phyloP scores from a whole-genome alignment of 2,797 vertebrate species.

The Knipowitschia caucasica region DNA sequence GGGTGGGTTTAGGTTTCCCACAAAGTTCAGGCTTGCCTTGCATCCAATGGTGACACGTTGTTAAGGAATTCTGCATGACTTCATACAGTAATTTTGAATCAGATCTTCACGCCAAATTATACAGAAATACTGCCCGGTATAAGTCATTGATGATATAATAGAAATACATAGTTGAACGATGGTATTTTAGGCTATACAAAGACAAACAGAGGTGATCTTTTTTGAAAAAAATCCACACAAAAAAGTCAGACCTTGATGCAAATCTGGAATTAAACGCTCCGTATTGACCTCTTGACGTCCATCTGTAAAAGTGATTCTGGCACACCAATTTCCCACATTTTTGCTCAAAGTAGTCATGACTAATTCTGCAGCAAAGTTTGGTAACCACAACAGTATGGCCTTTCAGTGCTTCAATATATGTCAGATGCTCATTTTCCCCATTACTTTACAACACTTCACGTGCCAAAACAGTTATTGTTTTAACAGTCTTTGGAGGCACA shows the following conservation, averaged over 20 bases:
- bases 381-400: slow-evolving; percentile 43
- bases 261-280: slow-evolving; percentile 13
- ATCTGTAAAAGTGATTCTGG: slow-evolving; percentile 49
- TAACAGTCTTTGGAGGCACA: slow-evolving; percentile 13
- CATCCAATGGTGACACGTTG: background rate
- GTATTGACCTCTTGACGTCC: slow-evolving; percentile 26
- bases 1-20: background rate
- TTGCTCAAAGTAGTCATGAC: slow-evolving; percentile 35
- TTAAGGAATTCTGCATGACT: background rate
- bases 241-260: slow-evolving; percentile 1
- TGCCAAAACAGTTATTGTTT: slow-evolving; percentile 21
- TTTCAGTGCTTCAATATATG: slow-evolving; percentile 40
- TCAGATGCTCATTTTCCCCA: slow-evolving; percentile 49
- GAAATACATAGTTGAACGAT: background rate
- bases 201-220: background rate
- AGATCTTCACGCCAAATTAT: background rate
- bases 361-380: slow-evolving; percentile 37
- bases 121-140: too few relatives aligned
- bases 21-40: background rate
- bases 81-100: background rate
- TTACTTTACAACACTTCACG: slow-evolving; percentile 43
- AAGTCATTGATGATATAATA: too few relatives aligned
- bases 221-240: too few relatives aligned
- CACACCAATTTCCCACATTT: slow-evolving; percentile 45
- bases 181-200: background rate